These are phyloP conservation scores for Hemistola chrysoprasaria DNA, from an alignment of 2,888 invertebrate species.

Conservation along the genomic window DNA sequence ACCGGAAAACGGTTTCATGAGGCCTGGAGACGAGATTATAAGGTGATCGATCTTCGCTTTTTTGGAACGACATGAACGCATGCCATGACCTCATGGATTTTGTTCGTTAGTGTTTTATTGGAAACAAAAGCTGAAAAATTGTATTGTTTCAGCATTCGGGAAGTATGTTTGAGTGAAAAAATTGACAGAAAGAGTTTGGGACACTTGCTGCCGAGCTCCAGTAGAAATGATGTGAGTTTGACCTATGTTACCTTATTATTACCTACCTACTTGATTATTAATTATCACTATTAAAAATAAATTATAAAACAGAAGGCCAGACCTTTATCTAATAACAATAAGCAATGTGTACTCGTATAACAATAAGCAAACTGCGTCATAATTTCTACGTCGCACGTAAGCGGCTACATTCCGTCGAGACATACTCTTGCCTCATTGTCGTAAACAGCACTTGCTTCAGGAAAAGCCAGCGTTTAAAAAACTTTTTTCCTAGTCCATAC, in stretches of 20 bases:
- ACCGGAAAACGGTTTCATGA: slow-evolving; percentile 63
- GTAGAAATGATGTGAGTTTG: slow-evolving; percentile 59
- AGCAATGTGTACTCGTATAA: no score
- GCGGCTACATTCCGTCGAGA: no score
- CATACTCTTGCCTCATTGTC: no score
- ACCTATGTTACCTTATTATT: slow-evolving; percentile 10
- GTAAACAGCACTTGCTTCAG: no score
- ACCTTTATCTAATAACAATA: no score
- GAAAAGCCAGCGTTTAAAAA: no score
- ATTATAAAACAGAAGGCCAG: no score
- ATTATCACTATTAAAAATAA: no score
- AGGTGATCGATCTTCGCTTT: slow-evolving; percentile 53
- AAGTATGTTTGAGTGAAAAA: slow-evolving; percentile 71
- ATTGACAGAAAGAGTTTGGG: slow-evolving; percentile 64
- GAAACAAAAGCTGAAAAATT: slow-evolving; percentile 30
- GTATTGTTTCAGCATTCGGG: slow-evolving; percentile 63
- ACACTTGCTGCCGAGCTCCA: slow-evolving; percentile 51
- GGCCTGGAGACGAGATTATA: slow-evolving; percentile 73
- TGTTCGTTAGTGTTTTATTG: slow-evolving; percentile 39
- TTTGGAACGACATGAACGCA: slow-evolving; percentile 36
- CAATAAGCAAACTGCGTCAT: no score
- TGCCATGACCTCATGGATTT: slow-evolving; percentile 53
- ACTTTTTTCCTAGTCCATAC: no score
- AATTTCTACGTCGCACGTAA: no score
- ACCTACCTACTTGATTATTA: not conserved